phyloP scores from a whole-genome alignment of 2,888 invertebrate genomes.

The Ganaspis brasiliensis region DNA sequence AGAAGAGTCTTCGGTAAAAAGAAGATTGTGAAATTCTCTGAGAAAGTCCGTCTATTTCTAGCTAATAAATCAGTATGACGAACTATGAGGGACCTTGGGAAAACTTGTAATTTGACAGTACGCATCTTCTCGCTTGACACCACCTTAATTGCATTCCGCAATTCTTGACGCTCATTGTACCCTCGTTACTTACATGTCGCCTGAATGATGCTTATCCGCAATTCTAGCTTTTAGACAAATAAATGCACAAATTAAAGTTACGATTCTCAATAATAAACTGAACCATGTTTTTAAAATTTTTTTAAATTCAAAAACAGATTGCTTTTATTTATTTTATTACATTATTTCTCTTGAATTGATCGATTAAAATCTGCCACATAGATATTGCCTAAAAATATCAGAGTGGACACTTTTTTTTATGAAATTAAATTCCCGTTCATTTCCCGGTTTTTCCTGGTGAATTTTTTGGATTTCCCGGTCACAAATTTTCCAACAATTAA shows the following conservation, averaged over 20 bases:
- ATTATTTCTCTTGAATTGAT: no score
- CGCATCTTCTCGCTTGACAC: slow-evolving; percentile 56
- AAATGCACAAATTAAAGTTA: not conserved
- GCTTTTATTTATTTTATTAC: no score
- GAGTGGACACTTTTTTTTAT: no score
- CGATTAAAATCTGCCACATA: no score
- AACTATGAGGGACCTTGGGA: slow-evolving; percentile 57
- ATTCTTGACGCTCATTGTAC: slow-evolving; percentile 57
- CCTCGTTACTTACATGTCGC: slow-evolving; percentile 35
- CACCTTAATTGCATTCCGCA: slow-evolving; percentile 63
- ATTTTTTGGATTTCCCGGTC: no score
- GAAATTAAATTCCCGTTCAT: no score
- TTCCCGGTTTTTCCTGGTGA: no score
- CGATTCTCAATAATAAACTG: not conserved
- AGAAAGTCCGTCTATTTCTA: slow-evolving; percentile 6
- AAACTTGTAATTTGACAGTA: slow-evolving; percentile 63
- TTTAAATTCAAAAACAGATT: no score
- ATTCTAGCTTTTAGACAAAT: slow-evolving; percentile 6
- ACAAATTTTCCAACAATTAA: no score
- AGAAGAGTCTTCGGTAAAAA: not conserved
- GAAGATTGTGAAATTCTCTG: not conserved
- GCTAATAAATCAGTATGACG: slow-evolving; percentile 62
- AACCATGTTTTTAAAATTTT: no score
- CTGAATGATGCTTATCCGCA: not conserved
- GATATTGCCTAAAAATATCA: no score